Base-by-base conservation (phyloP, 2,888 invertebrate genomes). In the Prosopocoilus inquinatus region DNA sequence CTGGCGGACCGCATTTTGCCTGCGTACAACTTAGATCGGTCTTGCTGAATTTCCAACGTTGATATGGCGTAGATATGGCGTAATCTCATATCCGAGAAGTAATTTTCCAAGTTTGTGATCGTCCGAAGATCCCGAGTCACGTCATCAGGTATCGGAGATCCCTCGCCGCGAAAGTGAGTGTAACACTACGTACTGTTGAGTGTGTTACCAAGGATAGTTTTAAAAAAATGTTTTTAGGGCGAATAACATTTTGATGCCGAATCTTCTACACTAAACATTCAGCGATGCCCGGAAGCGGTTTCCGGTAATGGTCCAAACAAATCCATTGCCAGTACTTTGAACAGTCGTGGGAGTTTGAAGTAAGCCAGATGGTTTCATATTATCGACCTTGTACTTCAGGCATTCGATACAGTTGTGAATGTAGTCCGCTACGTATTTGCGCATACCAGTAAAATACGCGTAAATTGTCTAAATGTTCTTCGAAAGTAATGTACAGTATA, bases 351-450 rank as follows among this genome's bases (percentile, higher is more conserved):
- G 62, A 0, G 71, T 72, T 20, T n/a, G n/a, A n/a, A n/a, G n/a
- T n/a, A n/a, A n/a, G n/a, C n/a, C n/a, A n/a, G n/a, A n/a, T n/a
- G n/a, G 73, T 46, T 72, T 73, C 4, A 60, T 47, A 36, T 74
- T 73, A 0, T 33, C 55, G 1, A 64, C 58, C 54, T 72, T 73
- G 44, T 71, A 72, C 3, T 62, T 20, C 47, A 71, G 71, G 51
- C 70, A 75, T 9, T 63, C 50, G 0, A 61, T 9, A 34, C 72
- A 73, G 0, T 59, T 53, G 13, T 60, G 60, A 0, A 71, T 53
- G 45, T 74, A 68, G 0, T 57, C 53, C 8, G 36, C 46, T 3
- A 73, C 57, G 3, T 65, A 61, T 1, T 50, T 70, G 66, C 36
- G 70, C 68, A 50, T 55, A 65, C 5, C 43, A 61, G 5, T 43